Percentiles rank a stretch among this genome's conserved stretches.
phyloP scores from a whole-genome alignment of 2,797 vertebrate species.

The Potorous gilbertii region DNA sequence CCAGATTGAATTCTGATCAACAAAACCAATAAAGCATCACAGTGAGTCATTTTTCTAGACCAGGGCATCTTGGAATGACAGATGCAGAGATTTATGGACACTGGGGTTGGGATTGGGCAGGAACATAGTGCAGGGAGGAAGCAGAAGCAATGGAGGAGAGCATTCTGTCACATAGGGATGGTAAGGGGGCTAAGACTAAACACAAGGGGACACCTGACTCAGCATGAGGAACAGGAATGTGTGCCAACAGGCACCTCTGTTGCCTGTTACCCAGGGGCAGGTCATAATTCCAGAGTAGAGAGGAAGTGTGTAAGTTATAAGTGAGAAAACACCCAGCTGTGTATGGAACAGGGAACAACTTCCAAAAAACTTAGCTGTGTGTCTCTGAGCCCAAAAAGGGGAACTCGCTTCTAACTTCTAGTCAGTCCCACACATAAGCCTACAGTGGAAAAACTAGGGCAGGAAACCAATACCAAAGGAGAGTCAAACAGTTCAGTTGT shows the following conservation, averaged over 20 bases:
- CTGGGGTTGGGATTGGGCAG: not conserved
- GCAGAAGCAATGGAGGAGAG: not conserved
- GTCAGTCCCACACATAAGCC: not conserved
- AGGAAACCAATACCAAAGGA: not conserved
- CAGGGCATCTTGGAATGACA: not conserved
- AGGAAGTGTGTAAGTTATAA: no score
- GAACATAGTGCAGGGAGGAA: not conserved
- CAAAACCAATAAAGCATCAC: not conserved
- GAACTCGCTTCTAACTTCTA: not conserved
- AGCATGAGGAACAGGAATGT: not conserved
- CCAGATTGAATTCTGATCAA: not conserved
- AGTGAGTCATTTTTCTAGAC: not conserved
- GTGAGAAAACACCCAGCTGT: no score
- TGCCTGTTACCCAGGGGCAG: not conserved
- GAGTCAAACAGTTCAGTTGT: not conserved
- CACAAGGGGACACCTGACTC: not conserved
- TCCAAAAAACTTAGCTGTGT: no score
- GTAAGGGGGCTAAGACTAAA: not conserved
- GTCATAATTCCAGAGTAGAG: not conserved
- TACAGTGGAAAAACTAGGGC: not conserved
- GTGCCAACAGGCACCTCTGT: not conserved
- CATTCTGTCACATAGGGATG: not conserved
- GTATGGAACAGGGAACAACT: no score
- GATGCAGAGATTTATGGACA: not conserved
- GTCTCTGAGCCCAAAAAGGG: no score